Base-by-base conservation (phyloP, 2,888 invertebrate genomes). In the Balanococcus diminutus region DNA sequence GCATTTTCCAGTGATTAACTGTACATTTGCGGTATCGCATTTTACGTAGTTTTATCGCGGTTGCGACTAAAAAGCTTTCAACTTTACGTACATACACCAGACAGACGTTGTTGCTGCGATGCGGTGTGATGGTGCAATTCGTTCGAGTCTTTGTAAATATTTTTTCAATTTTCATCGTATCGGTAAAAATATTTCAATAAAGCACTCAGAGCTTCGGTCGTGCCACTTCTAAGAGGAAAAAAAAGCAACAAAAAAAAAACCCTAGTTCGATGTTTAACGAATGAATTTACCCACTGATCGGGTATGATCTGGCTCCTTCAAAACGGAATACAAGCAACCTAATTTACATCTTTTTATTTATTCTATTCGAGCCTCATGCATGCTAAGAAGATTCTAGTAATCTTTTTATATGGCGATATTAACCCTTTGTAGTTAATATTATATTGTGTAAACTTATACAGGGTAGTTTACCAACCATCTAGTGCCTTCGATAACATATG, bases 171-270 rank as follows among this genome's bases (percentile, higher is more conserved):
- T 67, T 67, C 14, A 67, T 67, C 28, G 67, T 28, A 28, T 28
- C 28, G 67, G 28, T 67, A 67, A 67, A 67, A 67, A 67, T 67
- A 67, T 67, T 67, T 67, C 28, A 67, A 61, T 25, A 67, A 56
- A 46, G n/a, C 46, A 46, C 46, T 46, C 46, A 14, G n/a, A n/a
- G n/a, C n/a, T n/a, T n/a, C n/a, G n/a, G n/a, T n/a, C n/a, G n/a
- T n/a, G 46, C n/a, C 25, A 14, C 25, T 61, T 61, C 61, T 25
- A 61, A 61, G 11, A 11, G 19, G 16, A 61, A 16, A 28, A 67
- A 67, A 67, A 67, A 28, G 16, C 11, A 46, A 2, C 46, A 14
- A 42, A 14, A 51, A 51, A 51, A 51, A 9, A 22, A n/a, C n/a
- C 56, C 9, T 22, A 56, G 56, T 56, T 22, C 4, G n/a, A 56